Conservation (phyloP, 2,797 vertebrate genomes). For the Lerista edwardsae region DNA sequence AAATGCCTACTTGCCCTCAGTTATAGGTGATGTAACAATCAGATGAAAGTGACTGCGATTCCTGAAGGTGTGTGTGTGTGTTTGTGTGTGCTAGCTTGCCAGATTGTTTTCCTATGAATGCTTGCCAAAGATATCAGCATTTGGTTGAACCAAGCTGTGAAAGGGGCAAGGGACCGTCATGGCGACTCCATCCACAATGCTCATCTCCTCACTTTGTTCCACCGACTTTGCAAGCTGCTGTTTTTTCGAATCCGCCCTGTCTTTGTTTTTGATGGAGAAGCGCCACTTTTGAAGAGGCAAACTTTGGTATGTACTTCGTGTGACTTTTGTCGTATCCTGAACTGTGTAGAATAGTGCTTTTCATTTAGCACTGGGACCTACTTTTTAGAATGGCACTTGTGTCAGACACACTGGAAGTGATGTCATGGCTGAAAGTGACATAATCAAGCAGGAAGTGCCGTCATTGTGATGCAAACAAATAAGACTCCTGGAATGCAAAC, state of each 20-base stretch:
- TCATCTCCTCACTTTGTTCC: conserved; percentile 94
- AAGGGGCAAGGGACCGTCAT: conserved; percentile 89
- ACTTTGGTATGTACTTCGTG: conserved; percentile 84
- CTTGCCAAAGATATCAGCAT: conserved; percentile 91
- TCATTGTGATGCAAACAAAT: too few relatives aligned
- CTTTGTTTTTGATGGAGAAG: conserved; percentile 96
- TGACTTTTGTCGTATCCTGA: background rate
- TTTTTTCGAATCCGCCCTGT: conserved; percentile 94
- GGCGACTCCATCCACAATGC: conserved; percentile 89
- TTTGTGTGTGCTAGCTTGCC: background rate
- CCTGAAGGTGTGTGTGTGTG: background rate
- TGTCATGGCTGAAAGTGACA: too few relatives aligned
- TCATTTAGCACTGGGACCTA: too few relatives aligned
- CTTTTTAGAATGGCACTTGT: too few relatives aligned
- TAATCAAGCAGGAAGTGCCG: too few relatives aligned
- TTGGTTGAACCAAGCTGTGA: conserved; percentile 97
- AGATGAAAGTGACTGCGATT: background rate
- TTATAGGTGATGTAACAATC: background rate
- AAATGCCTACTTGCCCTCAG: background rate
- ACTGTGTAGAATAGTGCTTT: too few relatives aligned
- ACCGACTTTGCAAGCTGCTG: conserved; percentile 94
- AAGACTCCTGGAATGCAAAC: too few relatives aligned
- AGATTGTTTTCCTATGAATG: conserved; percentile 71
- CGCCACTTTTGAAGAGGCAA: conserved; percentile 93
- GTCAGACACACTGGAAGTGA: too few relatives aligned